Percentiles rank a stretch among this genome's conserved stretches.
These are phyloP conservation scores for Actinemys pallida DNA, from an alignment of 2,113 vertebrate species.

Conservation along the genomic window DNA sequence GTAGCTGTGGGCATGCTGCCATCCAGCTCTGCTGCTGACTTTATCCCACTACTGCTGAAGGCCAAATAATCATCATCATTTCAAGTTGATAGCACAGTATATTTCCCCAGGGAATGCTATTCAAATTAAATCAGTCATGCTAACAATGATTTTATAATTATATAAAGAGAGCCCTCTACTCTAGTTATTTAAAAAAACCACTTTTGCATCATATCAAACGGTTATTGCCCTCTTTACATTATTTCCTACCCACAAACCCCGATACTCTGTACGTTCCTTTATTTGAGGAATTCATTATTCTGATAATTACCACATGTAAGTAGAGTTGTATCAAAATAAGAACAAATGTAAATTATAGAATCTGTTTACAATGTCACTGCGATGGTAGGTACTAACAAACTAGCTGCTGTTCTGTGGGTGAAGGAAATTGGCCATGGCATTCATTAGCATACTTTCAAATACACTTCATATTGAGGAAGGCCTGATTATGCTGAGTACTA, in stretches of 20 bases:
- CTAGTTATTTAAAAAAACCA: not conserved
- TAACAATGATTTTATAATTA: constrained; percentile 72
- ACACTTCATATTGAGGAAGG: not conserved
- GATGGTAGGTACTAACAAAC: not conserved
- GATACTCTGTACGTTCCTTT: not conserved
- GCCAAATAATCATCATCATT: constrained; percentile 79
- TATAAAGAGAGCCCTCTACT: constrained; percentile 55
- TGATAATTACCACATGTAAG: constrained; percentile 35
- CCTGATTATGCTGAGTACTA: not conserved
- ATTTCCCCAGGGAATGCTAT: constrained; percentile 67
- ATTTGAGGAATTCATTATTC: not conserved
- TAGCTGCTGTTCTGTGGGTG: not conserved
- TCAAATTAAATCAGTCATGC: constrained; percentile 77
- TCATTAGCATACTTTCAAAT: not conserved
- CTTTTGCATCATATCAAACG: not conserved
- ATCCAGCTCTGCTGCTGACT: constrained; percentile 61
- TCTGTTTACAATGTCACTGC: not conserved
- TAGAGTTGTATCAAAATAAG: constrained; percentile 33
- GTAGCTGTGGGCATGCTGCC: constrained; percentile 68
- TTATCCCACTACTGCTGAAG: constrained; percentile 67
- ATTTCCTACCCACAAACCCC: constrained; percentile 3
- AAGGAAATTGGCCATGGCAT: not conserved
- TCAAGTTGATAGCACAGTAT: constrained; percentile 70
- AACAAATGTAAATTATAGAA: constrained; percentile 11
- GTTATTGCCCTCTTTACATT: not conserved